Conservation (phyloP, 2,113 vertebrate genomes). For the Fulica atra region DNA sequence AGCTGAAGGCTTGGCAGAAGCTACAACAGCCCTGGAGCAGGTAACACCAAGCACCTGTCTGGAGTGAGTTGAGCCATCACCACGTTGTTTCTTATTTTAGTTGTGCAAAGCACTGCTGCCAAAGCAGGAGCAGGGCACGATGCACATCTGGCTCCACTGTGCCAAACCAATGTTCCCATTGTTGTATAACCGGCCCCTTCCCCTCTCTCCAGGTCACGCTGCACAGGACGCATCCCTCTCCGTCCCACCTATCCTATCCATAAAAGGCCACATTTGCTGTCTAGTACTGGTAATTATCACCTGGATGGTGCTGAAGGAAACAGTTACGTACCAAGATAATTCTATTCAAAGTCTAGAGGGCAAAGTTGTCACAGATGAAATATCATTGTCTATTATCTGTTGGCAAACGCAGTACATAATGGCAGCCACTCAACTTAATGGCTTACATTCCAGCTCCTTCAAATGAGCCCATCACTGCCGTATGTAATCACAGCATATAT, state of each 20-base stretch:
- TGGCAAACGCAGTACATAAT: slow-evolving; percentile 34
- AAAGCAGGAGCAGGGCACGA: neutral
- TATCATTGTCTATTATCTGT: slow-evolving; percentile 18
- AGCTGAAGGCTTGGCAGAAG: neutral
- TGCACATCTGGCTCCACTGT: neutral
- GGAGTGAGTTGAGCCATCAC: neutral
- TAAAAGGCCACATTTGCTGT: neutral
- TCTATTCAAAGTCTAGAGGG: slow-evolving; percentile 3
- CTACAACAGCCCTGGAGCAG: neutral
- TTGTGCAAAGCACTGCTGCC: neutral
- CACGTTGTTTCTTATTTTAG: neutral
- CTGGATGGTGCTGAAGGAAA: neutral
- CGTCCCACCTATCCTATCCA: fast-evolving
- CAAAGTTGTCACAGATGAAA: slow-evolving; percentile 38
- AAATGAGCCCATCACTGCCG: neutral
- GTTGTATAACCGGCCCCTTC: fast-evolving
- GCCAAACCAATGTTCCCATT: neutral
- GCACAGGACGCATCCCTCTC: neutral
- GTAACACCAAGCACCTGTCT: neutral
- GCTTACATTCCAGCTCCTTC: slow-evolving; percentile 22
- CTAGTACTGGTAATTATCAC: neutral
- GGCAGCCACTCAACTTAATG: slow-evolving; percentile 53
- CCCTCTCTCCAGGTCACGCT: neutral
- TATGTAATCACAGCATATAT: slow-evolving; percentile 29
- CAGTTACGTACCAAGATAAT: neutral